Evolutionary conservation across 2,888 invertebrate genomes (phyloP).

Genomic region (Pasiphila rectangulata): DNA sequence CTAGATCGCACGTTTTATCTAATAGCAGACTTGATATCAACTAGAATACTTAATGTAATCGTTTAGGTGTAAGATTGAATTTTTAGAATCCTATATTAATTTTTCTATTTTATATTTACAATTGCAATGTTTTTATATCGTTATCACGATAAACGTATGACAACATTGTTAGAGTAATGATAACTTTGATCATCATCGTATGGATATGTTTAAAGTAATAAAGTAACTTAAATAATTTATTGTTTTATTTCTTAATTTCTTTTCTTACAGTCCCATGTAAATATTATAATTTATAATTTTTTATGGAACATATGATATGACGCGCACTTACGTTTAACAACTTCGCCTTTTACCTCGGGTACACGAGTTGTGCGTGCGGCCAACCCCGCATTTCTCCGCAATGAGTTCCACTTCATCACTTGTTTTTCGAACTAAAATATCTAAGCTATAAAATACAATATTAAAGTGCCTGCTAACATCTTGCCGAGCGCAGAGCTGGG

Average conservation of each 20-base stretch:
- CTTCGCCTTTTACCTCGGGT: too few relatives aligned
- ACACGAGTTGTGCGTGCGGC: too few relatives aligned
- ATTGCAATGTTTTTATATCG: constrained; percentile 66
- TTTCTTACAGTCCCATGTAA: too few relatives aligned
- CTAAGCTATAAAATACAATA: too few relatives aligned
- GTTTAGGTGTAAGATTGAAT: constrained; percentile 50
- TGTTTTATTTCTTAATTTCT: constrained; percentile 20
- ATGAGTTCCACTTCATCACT: too few relatives aligned
- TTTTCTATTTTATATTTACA: constrained; percentile 69
- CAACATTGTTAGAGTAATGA: constrained; percentile 66
- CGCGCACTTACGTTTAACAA: too few relatives aligned
- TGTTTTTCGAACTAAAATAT: too few relatives aligned
- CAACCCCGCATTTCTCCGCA: too few relatives aligned
- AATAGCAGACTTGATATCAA: constrained; percentile 31
- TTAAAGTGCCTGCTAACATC: too few relatives aligned
- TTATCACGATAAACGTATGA: constrained; percentile 49
- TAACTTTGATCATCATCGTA: constrained; percentile 70
- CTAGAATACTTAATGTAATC: constrained; percentile 65
- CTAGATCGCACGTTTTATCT: constrained; percentile 30
- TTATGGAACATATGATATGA: too few relatives aligned
- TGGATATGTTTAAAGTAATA: constrained; percentile 58
- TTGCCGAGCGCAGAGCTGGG: too few relatives aligned
- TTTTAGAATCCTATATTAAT: constrained; percentile 65
- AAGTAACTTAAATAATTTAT: constrained; percentile 62
- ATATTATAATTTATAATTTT: too few relatives aligned